Evolutionary conservation across 1,140 invertebrate species (phyloP).

Genomic region (Apis laboriosa): DNA sequence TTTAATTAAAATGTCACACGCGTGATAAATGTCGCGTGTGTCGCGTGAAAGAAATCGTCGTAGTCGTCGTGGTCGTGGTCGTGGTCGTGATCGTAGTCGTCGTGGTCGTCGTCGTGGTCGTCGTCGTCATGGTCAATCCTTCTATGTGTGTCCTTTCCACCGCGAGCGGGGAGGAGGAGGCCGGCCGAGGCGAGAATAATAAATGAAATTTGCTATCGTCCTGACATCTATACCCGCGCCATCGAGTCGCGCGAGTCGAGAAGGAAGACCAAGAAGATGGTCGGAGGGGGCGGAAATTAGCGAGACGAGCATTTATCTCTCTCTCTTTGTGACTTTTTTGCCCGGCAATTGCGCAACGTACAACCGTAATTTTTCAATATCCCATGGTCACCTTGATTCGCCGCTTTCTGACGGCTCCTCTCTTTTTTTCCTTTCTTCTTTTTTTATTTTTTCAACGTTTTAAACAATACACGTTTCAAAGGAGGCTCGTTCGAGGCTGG

Average conservation of each 20-base stretch:
- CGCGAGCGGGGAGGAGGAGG: background rate
- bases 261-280: conserved; percentile 18
- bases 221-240: conserved; percentile 57
- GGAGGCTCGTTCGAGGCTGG: too few relatives aligned
- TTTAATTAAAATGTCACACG: conserved; percentile 70
- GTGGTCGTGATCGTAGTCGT: too few relatives aligned
- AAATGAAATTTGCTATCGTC: conserved; percentile 68
- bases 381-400: conserved; percentile 38
- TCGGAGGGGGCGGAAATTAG: conserved; percentile 46
- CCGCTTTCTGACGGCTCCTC: conserved; percentile 3
- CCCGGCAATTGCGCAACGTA: conserved; percentile 52
- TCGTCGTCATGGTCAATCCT: conserved; percentile 24
- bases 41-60: conserved; percentile 63
- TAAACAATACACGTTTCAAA: too few relatives aligned
- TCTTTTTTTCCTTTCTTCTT: conserved; percentile 3
- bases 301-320: conserved; percentile 52
- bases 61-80: too few relatives aligned
- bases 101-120: conserved; percentile 23
- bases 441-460: too few relatives aligned
- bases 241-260: conserved; percentile 4
- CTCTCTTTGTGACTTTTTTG: conserved; percentile 30
- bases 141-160: conserved; percentile 23
- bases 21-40: conserved; percentile 69
- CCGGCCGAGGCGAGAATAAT: conserved; percentile 53
- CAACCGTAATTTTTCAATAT: conserved; percentile 60